Evolutionary conservation across 2,888 invertebrate genomes (phyloP).

Genomic region (Mesoligia furuncula): DNA sequence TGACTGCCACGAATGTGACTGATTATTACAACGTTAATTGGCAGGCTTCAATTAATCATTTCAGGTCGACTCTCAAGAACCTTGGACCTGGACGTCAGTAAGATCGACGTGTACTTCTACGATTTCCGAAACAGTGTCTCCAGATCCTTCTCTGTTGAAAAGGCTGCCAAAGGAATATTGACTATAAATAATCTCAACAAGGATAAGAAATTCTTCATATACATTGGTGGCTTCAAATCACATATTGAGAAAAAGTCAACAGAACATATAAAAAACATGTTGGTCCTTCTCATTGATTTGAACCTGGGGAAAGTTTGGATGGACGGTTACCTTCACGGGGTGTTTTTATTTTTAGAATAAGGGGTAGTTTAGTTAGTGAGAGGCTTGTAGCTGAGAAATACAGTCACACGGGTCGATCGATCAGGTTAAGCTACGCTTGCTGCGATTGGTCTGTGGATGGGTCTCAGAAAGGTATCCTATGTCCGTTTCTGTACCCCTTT

Average conservation of each 20-base stretch:
- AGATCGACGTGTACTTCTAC: conserved; percentile 34
- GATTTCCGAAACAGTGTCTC: conserved; percentile 2
- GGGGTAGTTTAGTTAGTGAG: background rate
- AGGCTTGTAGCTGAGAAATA: no score
- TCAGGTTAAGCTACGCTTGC: no score
- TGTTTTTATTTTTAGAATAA: background rate
- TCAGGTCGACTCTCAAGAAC: conserved; percentile 24
- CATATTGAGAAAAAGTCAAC: conserved; percentile 73
- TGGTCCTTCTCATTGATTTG: conserved; percentile 57
- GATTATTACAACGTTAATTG: background rate
- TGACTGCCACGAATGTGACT: background rate
- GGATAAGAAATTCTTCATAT: conserved; percentile 48
- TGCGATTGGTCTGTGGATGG: no score
- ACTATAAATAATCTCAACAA: conserved; percentile 27
- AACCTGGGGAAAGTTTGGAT: conserved; percentile 37
- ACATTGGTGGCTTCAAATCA: conserved; percentile 48
- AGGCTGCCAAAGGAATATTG: conserved; percentile 29
- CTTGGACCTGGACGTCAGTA: conserved; percentile 20
- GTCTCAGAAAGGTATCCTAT: no score
- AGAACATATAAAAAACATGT: conserved; percentile 74
- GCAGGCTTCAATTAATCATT: background rate
- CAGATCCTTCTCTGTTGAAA: conserved; percentile 3
- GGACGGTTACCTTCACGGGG: conserved; percentile 8
- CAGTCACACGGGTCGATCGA: no score
- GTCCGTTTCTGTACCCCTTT: no score